Base-by-base conservation (phyloP, 2,888 invertebrate species). In the Chloroclystis v-ata region DNA sequence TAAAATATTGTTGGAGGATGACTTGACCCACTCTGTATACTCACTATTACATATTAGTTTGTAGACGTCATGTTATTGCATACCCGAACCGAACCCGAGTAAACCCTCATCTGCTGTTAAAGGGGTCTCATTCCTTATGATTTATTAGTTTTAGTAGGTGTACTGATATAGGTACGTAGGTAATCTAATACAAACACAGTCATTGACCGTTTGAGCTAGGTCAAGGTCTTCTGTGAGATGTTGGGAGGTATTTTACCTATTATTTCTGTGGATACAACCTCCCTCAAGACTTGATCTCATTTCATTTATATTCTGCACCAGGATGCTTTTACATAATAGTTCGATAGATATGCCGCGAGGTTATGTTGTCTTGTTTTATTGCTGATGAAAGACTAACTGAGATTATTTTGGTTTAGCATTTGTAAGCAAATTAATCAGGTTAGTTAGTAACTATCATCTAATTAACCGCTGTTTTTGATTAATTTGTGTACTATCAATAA, bases 201-300 rank as follows among this genome's bases (percentile, higher is more conserved):
- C 61, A 68, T 57, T 48, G 63, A 66, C 65, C 67, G 58, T 40
- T 41, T n/a, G 26, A 57, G 58, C 4, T 52, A 53, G 67, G 66
- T 69, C 69, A 69, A 69, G 67, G 66, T 49, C 55, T 55, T 33
- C 35, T 37, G 43, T 47, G 25, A 11, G 42, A 46, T 40, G 32
- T 40, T 6, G 7, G n/a, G n/a, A n/a, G n/a, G n/a, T n/a, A 6
- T 26, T 8, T 4, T 8, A 9, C 20, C 20, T 20, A 20, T 20
- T 20, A 20, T 20, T 20, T 20, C 20, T 20, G 20, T 4, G 5
- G 20, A 20, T 2, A 2, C 20, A n/a, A n/a, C 20, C 20, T 2
- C 20, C 5, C 20, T 20, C 20, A 20, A 20, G n/a, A n/a, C n/a
- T n/a, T n/a, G n/a, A n/a, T n/a, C 20, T 20, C 20, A 20, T 20